These are phyloP conservation scores for Ormia ochracea DNA, from an alignment of 2,888 invertebrate genomes.

Conservation along the genomic window DNA sequence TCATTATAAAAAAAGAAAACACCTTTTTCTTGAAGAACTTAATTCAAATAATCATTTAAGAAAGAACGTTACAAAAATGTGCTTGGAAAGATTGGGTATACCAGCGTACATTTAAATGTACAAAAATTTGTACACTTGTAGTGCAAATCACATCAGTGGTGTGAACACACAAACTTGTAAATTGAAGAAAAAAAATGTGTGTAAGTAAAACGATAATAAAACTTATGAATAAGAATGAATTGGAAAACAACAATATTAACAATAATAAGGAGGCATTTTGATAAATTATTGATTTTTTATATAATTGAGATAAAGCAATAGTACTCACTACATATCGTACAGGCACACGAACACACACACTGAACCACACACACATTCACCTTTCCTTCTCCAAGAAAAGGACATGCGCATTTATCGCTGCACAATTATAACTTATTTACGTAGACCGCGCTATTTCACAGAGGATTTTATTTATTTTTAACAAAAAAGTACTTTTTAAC, in stretches of 20 bases:
- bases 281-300: constrained; percentile 60
- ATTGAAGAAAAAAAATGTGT: constrained; percentile 28
- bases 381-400: neutral
- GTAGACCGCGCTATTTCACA: neutral
- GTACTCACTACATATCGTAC: neutral
- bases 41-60: too few species aligned
- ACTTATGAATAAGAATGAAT: constrained; percentile 21
- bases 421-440: neutral
- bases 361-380: neutral
- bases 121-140: too few species aligned
- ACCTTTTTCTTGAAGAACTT: too few species aligned
- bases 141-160: too few species aligned
- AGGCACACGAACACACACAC: neutral
- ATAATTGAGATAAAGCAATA: constrained; percentile 37
- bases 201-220: constrained; percentile 1
- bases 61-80: too few species aligned
- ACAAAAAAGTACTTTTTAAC: constrained; percentile 8
- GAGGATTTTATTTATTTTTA: neutral
- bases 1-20: too few species aligned
- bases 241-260: constrained; percentile 20
- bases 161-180: too few species aligned
- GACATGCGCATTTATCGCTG: constrained; percentile 51
- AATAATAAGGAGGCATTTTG: constrained; percentile 33
- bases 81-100: too few species aligned
- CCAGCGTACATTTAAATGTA: too few species aligned